Evolutionary conservation across 2,797 vertebrate genomes (phyloP), one percentile per base, ranked within the genome.

Genomic region (Hyperoplus immaculatus): DNA sequence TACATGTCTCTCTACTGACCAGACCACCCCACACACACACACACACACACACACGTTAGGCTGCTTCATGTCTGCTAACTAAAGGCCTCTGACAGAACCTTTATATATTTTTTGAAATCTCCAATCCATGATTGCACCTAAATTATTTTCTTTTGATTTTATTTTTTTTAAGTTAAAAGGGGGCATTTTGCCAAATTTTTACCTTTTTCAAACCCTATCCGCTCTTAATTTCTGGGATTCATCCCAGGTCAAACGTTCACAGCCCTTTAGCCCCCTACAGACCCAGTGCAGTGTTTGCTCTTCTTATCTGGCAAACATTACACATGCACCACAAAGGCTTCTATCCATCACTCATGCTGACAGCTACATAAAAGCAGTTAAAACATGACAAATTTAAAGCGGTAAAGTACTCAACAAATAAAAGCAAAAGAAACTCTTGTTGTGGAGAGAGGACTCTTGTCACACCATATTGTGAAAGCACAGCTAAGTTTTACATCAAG

Each of bases 301-400:
- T 87, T 87, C 88, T 90, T 94, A 93, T 93, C 90, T 87, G 85
- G 80, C 83, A 92, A 93, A 93, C 93, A 89, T 89, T 89, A 86
- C 74, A 46, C 80, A 78, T 87, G 74, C 73, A 89, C 75, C 75
- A 77, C 49, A 69, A 82, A 81, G 74, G 54, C 77, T 83, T 68
- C 76, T 54, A 81, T 83, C 70, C 66, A 85, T 91, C 81, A 83
- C 71, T 90, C 81, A 61, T 36, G 75, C 57, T 79, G 90, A 90
- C 93, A 83, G 81, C 69, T 3, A 42, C 81, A 93, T 76, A 86
- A 93, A 92, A 86, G 84, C 65, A 59, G 62, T 59, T 87, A 54
- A 87, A 85, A 85, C 69, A 61, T 71, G 43, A 66, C 69, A 46
- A 50, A 61, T 74, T 81, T 75, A 43, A 75, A 43, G 56, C 16